Evolutionary conservation across 2,797 vertebrate genomes (phyloP), one percentile per base, ranked within the genome.

Genomic region (Pyrocephalus nanus): DNA sequence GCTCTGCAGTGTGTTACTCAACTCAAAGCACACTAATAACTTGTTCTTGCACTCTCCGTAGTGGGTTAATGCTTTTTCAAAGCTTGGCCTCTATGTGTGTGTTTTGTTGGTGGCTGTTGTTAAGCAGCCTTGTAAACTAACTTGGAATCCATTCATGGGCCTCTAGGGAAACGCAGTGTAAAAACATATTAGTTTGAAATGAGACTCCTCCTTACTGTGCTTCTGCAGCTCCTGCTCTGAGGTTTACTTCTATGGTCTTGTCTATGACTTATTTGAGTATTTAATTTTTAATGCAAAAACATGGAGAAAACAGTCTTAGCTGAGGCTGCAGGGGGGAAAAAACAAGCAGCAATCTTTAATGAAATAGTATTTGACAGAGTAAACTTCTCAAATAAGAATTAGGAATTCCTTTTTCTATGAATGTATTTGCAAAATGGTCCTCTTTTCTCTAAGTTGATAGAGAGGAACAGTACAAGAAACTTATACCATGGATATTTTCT

Each of bases 111-210:
- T 1, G 1, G 48, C 91, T 85, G 67, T 91, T 86, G 58, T 93
- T 91, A 90, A 91, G 82, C 61, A 91, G 81, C 55, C 25, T 77
- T 79, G 25, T 77, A 91, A 89, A 91, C 43, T 69, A 79, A 65
- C 47, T 79, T 77, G 65, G 67, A 92, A 88, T 85, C 51, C 8
- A 22, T 91, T 88, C 40, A 5, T n/a, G 18, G 72, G 22, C 76
- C 73, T 90, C 85, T 95, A 61, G 83, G 81, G 86, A 87, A 60
- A 48, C 3, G 11, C 21, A 15, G 51, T 40, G 57, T 88, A 45
- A 70, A 91, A 90, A 55, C 50, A 20, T n/a, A 21, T 13, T 57
- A 30, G 20, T 65, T 76, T 82, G 71, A 92, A 82, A 71, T 26
- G 45, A 88, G 36, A 70, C 55, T 71, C 34, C 38, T 85, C 40